Evolutionary conservation across 2,888 invertebrate genomes (phyloP), one percentile per base, ranked within the genome.

Genomic region (Candidula unifasciata): DNA sequence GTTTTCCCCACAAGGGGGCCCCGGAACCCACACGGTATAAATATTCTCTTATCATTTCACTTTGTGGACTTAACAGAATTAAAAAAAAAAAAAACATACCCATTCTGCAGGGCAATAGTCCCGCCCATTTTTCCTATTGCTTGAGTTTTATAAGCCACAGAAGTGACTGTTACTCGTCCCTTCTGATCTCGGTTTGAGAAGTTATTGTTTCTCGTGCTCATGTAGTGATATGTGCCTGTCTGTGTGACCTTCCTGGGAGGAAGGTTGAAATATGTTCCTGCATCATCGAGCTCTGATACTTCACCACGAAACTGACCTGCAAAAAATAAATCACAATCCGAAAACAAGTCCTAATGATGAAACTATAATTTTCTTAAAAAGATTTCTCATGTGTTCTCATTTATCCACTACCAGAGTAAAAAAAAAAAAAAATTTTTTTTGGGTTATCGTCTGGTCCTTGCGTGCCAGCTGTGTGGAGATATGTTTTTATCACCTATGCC

Each of bases 131-230:
- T 90, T 16, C 93, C 93, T 68, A 93, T 89, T 33, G 90, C 88
- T 10, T 86, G 79, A 18, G 88, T 85, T 13, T 73, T 86, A 8
- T 89, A 84, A 0, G 86, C 87, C 80, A 86, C 85, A 2, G 87
- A 83, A 21, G 86, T 82, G 3, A 91, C 90, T 33, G 91, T 88
- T 24, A 93, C 85, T 44, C 91, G 87, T 0, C 92, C 94, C 86
- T 94, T 94, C 90, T 94, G 94, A 85, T 93, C 93, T 24, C 94
- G 87, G 85, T 93, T 94, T 8, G 93, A 92, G 89, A 94, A 93
- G 88, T 93, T 91, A 87, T 93, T 94, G 89, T 94, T 94, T 57
- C 93, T 89, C 1, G 93, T 93, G 80, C 91, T 90, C 90, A 94
- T 90, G 86, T 92, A 93, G 79, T 93, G 92, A 86, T 90, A 92